Percentiles rank a stretch among this genome's conserved stretches.
phyloP scores from a whole-genome alignment of 1,140 invertebrate species.

The Rhopalosiphum padi region DNA sequence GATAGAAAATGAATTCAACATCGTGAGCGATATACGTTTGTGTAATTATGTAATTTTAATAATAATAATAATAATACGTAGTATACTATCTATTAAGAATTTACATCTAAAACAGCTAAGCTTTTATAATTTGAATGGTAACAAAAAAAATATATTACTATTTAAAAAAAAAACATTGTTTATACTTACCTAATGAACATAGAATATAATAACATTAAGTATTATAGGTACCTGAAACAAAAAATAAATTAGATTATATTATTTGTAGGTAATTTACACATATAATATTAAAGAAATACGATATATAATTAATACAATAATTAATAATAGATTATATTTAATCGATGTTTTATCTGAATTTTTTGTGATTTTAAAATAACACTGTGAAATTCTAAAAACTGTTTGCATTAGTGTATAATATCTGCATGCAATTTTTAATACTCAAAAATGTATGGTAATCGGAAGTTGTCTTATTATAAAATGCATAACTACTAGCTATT shows the following conservation, averaged over 20 bases:
- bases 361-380: not conserved
- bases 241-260: not conserved
- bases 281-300: not conserved
- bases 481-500: not conserved
- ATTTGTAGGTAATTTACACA: not conserved
- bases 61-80: too few species aligned
- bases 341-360: not conserved
- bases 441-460: not conserved
- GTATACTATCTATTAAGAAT: too few species aligned
- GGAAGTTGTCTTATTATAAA: not conserved
- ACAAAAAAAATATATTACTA: not conserved
- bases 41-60: too few species aligned
- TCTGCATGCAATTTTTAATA: not conserved
- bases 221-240: not conserved
- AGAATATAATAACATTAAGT: not conserved
- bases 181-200: not conserved
- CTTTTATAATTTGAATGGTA: too few species aligned
- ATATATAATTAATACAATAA: not conserved
- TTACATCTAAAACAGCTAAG: too few species aligned
- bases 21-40: too few species aligned
- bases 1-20: too few species aligned
- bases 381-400: not conserved
- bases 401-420: not conserved
- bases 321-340: not conserved
- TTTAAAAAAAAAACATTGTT: not conserved